Evolutionary conservation across 2,888 invertebrate genomes (phyloP).

Genomic region (Leptinotarsa rubiginosa): DNA sequence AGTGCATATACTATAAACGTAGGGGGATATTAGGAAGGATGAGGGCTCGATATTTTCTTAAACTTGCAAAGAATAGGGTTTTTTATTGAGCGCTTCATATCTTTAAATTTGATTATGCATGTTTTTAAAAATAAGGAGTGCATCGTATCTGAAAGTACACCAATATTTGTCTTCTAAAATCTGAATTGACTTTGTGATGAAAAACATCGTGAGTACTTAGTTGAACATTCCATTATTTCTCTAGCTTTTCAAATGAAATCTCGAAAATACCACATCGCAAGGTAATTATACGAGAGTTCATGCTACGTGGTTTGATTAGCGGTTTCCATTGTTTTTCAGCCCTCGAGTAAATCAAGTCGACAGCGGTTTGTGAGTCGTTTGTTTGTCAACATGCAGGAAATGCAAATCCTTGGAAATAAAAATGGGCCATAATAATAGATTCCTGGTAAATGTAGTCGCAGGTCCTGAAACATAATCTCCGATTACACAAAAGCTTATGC

Average conservation of each 20-base stretch:
- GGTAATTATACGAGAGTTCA: background rate
- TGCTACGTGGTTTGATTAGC: background rate
- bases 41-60: too few relatives aligned
- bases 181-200: too few relatives aligned
- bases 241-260: background rate
- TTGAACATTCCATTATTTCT: too few relatives aligned
- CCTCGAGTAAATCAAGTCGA: constrained; percentile 1
- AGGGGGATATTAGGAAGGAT: too few relatives aligned
- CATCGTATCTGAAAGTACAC: too few relatives aligned
- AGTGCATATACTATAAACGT: too few relatives aligned
- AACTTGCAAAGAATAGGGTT: too few relatives aligned
- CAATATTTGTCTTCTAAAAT: too few relatives aligned
- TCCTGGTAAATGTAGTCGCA: constrained; percentile 3
- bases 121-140: too few relatives aligned
- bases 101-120: too few relatives aligned
- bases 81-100: too few relatives aligned
- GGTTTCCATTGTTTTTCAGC: background rate
- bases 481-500: constrained; percentile 20
- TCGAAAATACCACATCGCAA: background rate
- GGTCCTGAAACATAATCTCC: constrained; percentile 14
- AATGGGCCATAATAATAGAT: constrained; percentile 3
- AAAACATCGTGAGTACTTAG: too few relatives aligned
- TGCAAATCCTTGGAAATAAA: constrained; percentile 6
- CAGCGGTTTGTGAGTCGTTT: background rate
- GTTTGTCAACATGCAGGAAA: constrained; percentile 14